Evolutionary conservation across 2,797 vertebrate genomes (phyloP).

Genomic region (Rhinoraja longicauda): DNA sequence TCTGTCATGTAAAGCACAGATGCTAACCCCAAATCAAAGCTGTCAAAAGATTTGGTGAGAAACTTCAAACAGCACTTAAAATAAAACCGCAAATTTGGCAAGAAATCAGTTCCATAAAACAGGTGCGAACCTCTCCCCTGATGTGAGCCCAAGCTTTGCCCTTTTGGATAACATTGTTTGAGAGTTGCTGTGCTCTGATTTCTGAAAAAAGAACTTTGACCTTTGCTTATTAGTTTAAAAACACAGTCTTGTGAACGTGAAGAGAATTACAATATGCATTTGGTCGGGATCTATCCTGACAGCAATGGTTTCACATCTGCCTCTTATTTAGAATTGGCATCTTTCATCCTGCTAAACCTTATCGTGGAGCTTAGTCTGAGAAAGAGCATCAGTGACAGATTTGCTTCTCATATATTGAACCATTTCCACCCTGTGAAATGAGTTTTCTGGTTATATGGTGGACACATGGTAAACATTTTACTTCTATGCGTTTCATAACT

Average conservation of each 20-base stretch:
- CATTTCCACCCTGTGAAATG: background rate
- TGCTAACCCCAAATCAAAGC: background rate
- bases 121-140: background rate
- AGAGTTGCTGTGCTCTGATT: background rate
- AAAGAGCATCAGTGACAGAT: background rate
- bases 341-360: background rate
- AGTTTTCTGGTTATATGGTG: background rate
- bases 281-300: background rate
- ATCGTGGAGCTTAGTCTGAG: background rate
- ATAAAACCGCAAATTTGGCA: background rate
- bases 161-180: background rate
- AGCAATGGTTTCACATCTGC: background rate
- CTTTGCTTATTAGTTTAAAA: background rate
- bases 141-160: background rate
- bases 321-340: slow-evolving; percentile 2
- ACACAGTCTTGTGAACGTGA: background rate
- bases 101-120: background rate
- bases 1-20: background rate
- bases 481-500: background rate
- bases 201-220: slow-evolving; percentile 15
- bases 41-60: background rate
- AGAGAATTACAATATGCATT: background rate
- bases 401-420: background rate
- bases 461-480: background rate
- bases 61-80: background rate